phyloP scores from a whole-genome alignment of 2,888 invertebrate species.

The Aromia moschata region DNA sequence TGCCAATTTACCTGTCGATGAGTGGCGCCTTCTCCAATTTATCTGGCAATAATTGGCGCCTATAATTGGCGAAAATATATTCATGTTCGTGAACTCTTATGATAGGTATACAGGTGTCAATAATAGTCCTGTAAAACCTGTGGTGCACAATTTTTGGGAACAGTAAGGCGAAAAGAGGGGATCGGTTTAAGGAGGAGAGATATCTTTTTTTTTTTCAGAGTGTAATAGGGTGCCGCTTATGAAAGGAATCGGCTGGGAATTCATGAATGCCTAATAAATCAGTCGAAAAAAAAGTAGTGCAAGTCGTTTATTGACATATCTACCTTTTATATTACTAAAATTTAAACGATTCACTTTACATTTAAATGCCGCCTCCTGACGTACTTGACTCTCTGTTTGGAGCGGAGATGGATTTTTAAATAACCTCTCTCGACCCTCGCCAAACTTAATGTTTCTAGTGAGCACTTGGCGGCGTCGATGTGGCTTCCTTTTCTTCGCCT shows the following conservation, averaged over 20 bases:
- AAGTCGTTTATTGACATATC: slow-evolving; percentile 50
- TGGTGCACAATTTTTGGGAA: too few relatives aligned
- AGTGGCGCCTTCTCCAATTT: too few relatives aligned
- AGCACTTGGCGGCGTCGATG: slow-evolving; percentile 45
- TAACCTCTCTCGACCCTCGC: slow-evolving; percentile 54
- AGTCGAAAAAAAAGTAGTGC: slow-evolving; percentile 44
- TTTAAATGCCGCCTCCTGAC: slow-evolving; percentile 58
- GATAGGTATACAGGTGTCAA: too few relatives aligned
- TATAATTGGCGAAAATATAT: too few relatives aligned
- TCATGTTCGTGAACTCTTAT: too few relatives aligned
- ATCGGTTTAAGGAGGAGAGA: not conserved
- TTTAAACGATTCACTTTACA: slow-evolving; percentile 59
- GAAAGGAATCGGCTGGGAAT: slow-evolving; percentile 34
- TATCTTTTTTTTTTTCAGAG: not conserved
- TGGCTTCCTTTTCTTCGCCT: slow-evolving; percentile 27
- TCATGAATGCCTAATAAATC: slow-evolving; percentile 49
- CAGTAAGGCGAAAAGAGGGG: not conserved
- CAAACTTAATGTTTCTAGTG: slow-evolving; percentile 53
- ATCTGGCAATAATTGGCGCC: too few relatives aligned
- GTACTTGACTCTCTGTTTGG: slow-evolving; percentile 54
- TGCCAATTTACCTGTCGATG: too few relatives aligned
- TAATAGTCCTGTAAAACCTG: too few relatives aligned
- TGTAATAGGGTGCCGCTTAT: slow-evolving; percentile 26
- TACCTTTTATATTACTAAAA: slow-evolving; percentile 58
- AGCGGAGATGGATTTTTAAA: slow-evolving; percentile 61